Base-by-base conservation (phyloP, 2,888 invertebrate species). In the Adineta ricciae region DNA sequence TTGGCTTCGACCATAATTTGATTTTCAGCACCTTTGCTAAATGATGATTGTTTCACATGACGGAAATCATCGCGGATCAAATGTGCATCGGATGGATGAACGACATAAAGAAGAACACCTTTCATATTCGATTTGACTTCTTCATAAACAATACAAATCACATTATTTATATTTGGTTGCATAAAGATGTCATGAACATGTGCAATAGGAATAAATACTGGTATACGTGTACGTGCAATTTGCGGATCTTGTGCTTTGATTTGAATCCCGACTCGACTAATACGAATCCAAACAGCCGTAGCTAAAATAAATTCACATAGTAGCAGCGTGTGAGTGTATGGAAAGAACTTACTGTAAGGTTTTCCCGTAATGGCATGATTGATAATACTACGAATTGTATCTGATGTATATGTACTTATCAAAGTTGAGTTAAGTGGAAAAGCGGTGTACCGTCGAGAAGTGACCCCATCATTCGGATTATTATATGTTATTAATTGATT, bases 131-230 rank as follows among this genome's bases (percentile, higher is more conserved):
- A 78, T 78, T 78, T 38, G 24, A 78, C n/a, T 78, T 78, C 78
- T 24, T 78, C 78, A n/a, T 78, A 78, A 41, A 78, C 78, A 78
- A 78, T 78, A 78, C 78, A 78, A 78, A 78, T 78, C 21, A 78
- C 78, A 78, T 78, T 78, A 41, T 24, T 38, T n/a, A 78, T 78
- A 41, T 41, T 78, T 41, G 78, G 78, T 41, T 78, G 78, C 38
- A 78, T 78, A 78, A 41, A 78, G 4, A 78, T 78, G n/a, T 78
- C 78, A 78, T 78, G 78, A n/a, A 41, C 78, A 38, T 36, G 78
- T 78, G 41, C 24, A 9, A 78, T 78, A 19, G 78, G 78, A 41
- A 78, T 78, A 78, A 78, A 78, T n/a, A 78, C 78, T 24, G 78
- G 78, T 78, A 78, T 41, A 41, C 78, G 78, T 38, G 78, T 41